Percentiles rank a stretch among this genome's conserved stretches.
These are phyloP conservation scores for Eledone cirrhosa DNA, from an alignment of 2,888 invertebrate species.

Conservation along the genomic window DNA sequence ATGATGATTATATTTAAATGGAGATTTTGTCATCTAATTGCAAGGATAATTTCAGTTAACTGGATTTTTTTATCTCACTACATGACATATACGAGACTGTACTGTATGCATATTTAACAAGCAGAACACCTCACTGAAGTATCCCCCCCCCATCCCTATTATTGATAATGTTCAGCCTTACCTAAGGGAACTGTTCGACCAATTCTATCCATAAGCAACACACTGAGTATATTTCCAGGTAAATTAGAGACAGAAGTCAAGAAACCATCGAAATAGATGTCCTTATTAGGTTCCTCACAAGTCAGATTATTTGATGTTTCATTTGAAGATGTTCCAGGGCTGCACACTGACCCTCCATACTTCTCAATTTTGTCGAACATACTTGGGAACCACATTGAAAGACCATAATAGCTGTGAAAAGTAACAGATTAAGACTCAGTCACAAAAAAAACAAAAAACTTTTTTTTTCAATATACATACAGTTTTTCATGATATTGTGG, in stretches of 20 bases:
- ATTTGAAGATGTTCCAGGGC: conserved; percentile 34
- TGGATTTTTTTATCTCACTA: no score
- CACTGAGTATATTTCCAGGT: conserved; percentile 64
- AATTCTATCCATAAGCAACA: conserved; percentile 62
- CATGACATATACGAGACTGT: no score
- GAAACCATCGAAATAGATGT: conserved; percentile 62
- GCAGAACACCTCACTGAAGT: no score
- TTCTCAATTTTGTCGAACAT: conserved; percentile 80
- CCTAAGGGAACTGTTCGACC: conserved; percentile 62
- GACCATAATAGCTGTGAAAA: conserved; percentile 81
- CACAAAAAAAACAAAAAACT: not conserved
- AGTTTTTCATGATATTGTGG: no score
- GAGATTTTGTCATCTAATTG: no score
- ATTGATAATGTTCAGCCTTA: no score
- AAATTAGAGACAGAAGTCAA: conserved; percentile 63
- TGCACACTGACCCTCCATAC: conserved; percentile 60
- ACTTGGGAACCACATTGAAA: conserved; percentile 98
- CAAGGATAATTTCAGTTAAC: no score
- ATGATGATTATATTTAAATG: no score
- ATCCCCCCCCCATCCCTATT: no score
- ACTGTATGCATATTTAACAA: no score
- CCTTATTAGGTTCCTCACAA: conserved; percentile 40
- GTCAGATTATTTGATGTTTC: conserved; percentile 32
- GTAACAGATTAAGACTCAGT: not conserved
- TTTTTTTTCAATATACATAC: not conserved